These are phyloP conservation scores for Gouania willdenowi DNA, from an alignment of 2,797 vertebrate species.

Conservation along the genomic window DNA sequence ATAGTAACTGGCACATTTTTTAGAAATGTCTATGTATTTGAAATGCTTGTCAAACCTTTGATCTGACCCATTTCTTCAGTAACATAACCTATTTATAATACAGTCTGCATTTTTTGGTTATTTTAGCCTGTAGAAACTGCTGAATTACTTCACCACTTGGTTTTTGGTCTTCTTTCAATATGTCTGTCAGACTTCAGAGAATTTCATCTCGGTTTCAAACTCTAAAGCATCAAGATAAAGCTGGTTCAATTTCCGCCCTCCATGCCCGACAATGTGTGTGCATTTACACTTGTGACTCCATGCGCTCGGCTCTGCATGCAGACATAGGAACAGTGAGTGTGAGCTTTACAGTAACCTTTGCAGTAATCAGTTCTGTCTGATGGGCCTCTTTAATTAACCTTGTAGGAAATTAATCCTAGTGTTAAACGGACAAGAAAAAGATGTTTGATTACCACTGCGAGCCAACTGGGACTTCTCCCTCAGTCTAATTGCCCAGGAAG, in stretches of 20 bases:
- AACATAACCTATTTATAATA: too few species aligned
- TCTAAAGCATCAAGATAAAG: background rate
- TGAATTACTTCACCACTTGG: too few species aligned
- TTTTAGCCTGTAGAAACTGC: too few species aligned
- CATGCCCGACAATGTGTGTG: background rate
- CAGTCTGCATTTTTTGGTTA: too few species aligned
- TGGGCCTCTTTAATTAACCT: conserved; percentile 82
- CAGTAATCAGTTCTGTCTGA: conserved; percentile 78
- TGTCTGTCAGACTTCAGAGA: background rate
- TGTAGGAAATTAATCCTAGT: conserved; percentile 80
- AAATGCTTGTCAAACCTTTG: too few species aligned
- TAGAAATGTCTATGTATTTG: too few species aligned
- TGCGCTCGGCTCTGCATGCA: background rate
- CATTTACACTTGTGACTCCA: conserved; percentile 4
- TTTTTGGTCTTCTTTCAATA: too few species aligned
- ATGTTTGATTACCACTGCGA: conserved; percentile 77
- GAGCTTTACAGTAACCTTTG: conserved; percentile 75
- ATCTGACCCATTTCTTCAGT: too few species aligned
- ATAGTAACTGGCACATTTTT: too few species aligned
- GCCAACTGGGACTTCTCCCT: conserved; percentile 72
- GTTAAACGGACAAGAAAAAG: conserved; percentile 82
- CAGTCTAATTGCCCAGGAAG: conserved; percentile 73
- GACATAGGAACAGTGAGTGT: conserved; percentile 31
- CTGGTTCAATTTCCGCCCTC: background rate
- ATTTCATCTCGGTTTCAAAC: too few species aligned